These are phyloP conservation scores for Zele albiditarsus DNA, from an alignment of 2,888 invertebrate genomes.

Conservation along the genomic window DNA sequence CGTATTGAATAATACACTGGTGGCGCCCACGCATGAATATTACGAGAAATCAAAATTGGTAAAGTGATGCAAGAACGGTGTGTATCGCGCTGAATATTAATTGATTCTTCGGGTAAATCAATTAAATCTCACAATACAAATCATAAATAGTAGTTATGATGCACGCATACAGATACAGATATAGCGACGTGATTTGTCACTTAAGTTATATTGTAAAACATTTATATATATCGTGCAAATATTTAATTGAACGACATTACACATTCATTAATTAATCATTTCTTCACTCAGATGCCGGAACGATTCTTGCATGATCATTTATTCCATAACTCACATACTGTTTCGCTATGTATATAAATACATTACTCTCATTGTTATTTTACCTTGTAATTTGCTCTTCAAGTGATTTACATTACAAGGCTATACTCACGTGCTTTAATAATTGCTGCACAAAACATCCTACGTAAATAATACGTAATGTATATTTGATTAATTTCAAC, in stretches of 20 bases:
- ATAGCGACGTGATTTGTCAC: background rate
- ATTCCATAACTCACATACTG: background rate
- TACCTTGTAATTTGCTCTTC: constrained; percentile 5
- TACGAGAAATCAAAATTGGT: constrained; percentile 22
- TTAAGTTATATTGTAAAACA: constrained; percentile 6
- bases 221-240: background rate
- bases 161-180: background rate
- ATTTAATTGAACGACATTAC: background rate
- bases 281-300: constrained; percentile 2
- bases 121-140: background rate
- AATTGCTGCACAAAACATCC: background rate
- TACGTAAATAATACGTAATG: background rate
- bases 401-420: constrained; percentile 5
- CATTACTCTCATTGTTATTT: constrained; percentile 5
- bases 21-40: constrained; percentile 40
- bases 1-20: constrained; percentile 43
- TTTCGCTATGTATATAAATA: background rate
- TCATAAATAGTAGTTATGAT: constrained; percentile 8
- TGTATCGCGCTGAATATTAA: background rate
- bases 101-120: background rate
- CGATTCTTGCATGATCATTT: background rate
- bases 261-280: constrained; percentile 9
- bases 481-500: background rate
- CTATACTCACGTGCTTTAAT: background rate
- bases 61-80: constrained; percentile 3